Evolutionary conservation across 2,888 invertebrate genomes (phyloP), one percentile per base, ranked within the genome.

Genomic region (Tetanocera ferruginea): DNA sequence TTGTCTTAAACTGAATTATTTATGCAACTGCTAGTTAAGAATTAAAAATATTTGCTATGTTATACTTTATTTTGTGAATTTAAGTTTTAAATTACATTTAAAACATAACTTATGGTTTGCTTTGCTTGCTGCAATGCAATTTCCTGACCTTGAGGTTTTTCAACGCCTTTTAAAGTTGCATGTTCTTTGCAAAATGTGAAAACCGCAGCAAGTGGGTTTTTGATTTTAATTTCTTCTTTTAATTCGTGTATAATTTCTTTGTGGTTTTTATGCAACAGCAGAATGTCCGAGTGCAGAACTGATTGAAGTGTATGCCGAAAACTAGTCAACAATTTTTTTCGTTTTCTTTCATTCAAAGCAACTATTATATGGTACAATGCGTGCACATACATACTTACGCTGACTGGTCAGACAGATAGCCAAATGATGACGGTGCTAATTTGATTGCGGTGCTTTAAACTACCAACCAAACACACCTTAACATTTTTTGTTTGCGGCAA

Each of bases 391-490:
- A 64, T 11, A 64, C 31, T 14, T 23, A 69, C 49, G 49, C 23
- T n/a, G n/a, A n/a, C 23, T 19, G 25, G 28, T 49, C 69, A 51
- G 69, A 69, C 69, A 49, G 28, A 25, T 8, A 34, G 69, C 43
- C 69, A 51, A 23, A 28, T 60, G 67, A 69, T 51, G 69, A 51
- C 69, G 69, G 69, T 51, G 69, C 69, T 69, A 69, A 69, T 69
- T 69, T 69, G 69, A 69, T 69, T 69, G 69, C 69, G 69, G 69
- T 69, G 49, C 69, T 51, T 69, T 69, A 49, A n/a, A n/a, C 69
- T 49, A 28, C 51, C 28, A 31, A 34, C 23, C 14, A 69, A 69
- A 49, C 49, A 49, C 69, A 51, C 49, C 49, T 49, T 14, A n/a
- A 31, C 8, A 17, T 64, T 31, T 25, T 28, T 11, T 25, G 34